phyloP scores from a whole-genome alignment of 2,113 vertebrate genomes.

The Larimichthys polyactis region DNA sequence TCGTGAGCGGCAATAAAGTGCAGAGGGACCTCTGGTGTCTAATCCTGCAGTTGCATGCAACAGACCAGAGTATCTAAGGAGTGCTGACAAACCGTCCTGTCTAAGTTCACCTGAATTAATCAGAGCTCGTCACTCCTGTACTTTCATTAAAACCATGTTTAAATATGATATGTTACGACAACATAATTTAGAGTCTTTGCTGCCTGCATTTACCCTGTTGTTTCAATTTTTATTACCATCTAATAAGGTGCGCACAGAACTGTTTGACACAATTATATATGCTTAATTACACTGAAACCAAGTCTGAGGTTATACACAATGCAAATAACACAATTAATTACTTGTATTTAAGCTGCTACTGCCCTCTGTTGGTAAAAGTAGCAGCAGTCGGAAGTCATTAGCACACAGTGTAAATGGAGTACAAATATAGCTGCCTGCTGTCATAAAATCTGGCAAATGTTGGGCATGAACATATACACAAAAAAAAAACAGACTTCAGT shows the following conservation, averaged over 20 bases:
- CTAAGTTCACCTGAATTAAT: neutral
- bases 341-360: slow-evolving; percentile 42
- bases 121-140: neutral
- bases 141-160: neutral
- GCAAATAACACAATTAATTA: neutral
- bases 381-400: neutral
- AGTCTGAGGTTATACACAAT: neutral
- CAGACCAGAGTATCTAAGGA: slow-evolving; percentile 4
- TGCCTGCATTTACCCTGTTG: neutral
- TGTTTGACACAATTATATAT: neutral
- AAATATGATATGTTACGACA: neutral
- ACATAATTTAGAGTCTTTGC: neutral
- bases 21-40: slow-evolving; percentile 66
- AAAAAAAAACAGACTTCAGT: neutral
- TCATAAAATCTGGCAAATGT: neutral
- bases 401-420: neutral
- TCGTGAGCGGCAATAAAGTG: neutral
- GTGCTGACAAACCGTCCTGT: neutral
- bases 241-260: neutral
- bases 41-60: slow-evolving; percentile 18
- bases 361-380: slow-evolving; percentile 68
- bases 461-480: neutral
- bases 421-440: neutral
- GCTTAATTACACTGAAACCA: neutral
- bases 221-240: neutral